phyloP scores from a whole-genome alignment of 2,888 invertebrate genomes.

The Listrodromus nycthemerus region DNA sequence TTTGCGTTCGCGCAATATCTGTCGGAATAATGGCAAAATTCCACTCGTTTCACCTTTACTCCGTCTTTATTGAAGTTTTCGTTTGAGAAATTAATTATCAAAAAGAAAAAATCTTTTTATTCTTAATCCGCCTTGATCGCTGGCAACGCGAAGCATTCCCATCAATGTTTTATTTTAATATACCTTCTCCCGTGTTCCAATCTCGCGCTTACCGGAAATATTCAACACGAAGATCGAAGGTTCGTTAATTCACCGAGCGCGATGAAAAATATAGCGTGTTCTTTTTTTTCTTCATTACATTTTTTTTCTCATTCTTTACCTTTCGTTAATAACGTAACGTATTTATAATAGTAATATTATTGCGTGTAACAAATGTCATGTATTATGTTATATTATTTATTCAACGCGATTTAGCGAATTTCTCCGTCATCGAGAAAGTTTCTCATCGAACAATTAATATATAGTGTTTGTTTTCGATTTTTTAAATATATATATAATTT shows the following conservation, averaged over 20 bases:
- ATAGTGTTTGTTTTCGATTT: conserved; percentile 12
- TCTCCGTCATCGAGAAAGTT: conserved; percentile 38
- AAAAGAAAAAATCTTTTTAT: not conserved
- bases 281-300: not conserved
- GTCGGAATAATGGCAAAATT: conserved; percentile 9
- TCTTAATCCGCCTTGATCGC: conserved; percentile 11
- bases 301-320: not conserved
- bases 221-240: conserved; percentile 19
- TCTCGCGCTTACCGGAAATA: not conserved
- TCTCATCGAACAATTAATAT: conserved; percentile 46
- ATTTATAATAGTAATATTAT: conserved; percentile 54
- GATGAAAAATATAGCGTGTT: conserved; percentile 27
- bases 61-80: not conserved
- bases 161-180: conserved; percentile 7
- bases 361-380: conserved; percentile 64
- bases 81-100: too few species aligned
- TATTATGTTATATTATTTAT: conserved; percentile 18
- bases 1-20: conserved; percentile 46
- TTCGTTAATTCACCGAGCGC: conserved; percentile 33
- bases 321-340: conserved; percentile 42
- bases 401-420: conserved; percentile 48
- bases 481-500: conserved; percentile 36
- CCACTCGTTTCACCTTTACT: not conserved
- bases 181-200: not conserved
- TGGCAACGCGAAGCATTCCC: conserved; percentile 22